Base-by-base conservation (phyloP, 2,888 invertebrate genomes). In the Empis livida region DNA sequence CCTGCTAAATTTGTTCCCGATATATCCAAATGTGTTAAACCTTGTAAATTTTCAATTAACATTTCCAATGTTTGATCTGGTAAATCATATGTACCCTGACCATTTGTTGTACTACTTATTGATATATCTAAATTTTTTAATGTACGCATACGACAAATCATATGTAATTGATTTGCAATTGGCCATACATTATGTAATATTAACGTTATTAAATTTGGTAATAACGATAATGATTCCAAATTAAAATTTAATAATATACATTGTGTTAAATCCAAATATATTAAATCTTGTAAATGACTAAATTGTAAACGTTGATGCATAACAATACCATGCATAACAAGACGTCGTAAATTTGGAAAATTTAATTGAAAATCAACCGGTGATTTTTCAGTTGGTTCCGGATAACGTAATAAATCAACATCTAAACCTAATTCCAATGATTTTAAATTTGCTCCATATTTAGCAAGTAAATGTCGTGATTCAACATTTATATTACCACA, bases 1-100 rank as follows among this genome's bases (percentile, higher is more conserved):
- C 94, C 92, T 38, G 94, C 92, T 53, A 97, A 73, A 73, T 97
- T 95, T 15, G 96, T 96, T 13, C 94, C 94, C 5, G 95, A 93
- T 62, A 97, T 92, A 70, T 97, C 96, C 57, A 97, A 71, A 20
- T 88, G 88, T 39, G 78, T 78, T 49, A 97, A 71, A 44, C 78
- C 67, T 0, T 86, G 84, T 57, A 97, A 73, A 61, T 73, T 79
- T 44, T 75, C 73, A 11, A 94, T 80, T 35, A 97, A 71, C 55
- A 75, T 74, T 17, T 78, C 72, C 38, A 97, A 70, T 30, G 63
- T 64, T 59, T 77, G 73, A 68, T 85, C 87, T 4, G 90, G 87
- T 56, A 82, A 77, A 32, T 76, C 73, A 64, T 83, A 94, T 51
- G 76, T 78, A 6, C 87, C 86, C 54, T 82, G 77, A 42, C 80